phyloP scores from a whole-genome alignment of 1,140 invertebrate genomes.

The Orchestia grillus region DNA sequence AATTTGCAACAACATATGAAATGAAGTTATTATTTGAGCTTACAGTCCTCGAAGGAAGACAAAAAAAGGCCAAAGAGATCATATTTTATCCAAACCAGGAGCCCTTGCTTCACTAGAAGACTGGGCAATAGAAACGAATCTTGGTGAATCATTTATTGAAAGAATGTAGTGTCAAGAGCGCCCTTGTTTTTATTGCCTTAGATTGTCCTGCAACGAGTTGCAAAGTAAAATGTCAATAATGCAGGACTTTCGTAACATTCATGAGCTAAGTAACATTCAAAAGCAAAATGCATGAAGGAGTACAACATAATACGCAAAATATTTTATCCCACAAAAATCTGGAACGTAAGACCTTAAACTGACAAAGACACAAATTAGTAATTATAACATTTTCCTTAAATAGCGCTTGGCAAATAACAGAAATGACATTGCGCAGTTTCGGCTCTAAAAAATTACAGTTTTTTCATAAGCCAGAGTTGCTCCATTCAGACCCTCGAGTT shows the following conservation, averaged over 20 bases:
- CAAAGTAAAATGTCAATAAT: neutral
- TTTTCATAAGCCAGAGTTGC: neutral
- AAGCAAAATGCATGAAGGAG: neutral
- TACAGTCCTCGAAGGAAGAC: neutral
- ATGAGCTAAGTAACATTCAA: neutral
- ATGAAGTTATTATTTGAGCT: neutral
- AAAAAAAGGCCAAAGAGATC: conserved; percentile 34
- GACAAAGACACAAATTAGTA: neutral
- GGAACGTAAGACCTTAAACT: neutral
- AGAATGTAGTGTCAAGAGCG: neutral
- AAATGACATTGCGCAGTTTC: neutral
- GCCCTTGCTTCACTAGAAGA: neutral
- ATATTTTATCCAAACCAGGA: conserved; percentile 49
- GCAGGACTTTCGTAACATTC: neutral
- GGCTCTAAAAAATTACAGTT: neutral
- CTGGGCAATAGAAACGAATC: conserved; percentile 2
- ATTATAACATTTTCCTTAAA: neutral
- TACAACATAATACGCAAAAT: neutral
- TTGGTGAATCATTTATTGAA: conserved; percentile 4
- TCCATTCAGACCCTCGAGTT: neutral
- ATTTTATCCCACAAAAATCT: neutral
- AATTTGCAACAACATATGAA: conserved; percentile 36
- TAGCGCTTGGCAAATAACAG: neutral
- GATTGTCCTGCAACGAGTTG: neutral
- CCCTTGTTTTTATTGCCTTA: neutral